Evolutionary conservation across 2,888 invertebrate species (phyloP), one percentile per base, ranked within the genome.

Genomic region (Peribatodes rhomboidaria): DNA sequence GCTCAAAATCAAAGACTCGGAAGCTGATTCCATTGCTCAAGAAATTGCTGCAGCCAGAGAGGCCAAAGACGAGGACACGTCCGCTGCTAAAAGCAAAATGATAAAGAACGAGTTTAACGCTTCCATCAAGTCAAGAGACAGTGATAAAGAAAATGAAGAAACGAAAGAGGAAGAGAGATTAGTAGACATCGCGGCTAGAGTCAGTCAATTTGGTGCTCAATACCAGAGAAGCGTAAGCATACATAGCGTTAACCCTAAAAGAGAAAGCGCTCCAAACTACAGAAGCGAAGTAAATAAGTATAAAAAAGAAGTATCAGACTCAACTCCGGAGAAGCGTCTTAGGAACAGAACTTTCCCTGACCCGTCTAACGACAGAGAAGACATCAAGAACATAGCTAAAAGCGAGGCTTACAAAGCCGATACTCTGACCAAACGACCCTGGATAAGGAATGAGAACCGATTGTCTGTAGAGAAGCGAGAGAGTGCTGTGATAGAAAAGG

Each of bases 1-100:
- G n/a, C 88, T 97, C 0, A 97, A 97, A 87, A 90, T 96, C n/a
- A 96, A 96, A 88, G 96, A 97, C 75, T 88, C 89, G 4, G 96
- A 96, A 75, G 93, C 92, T 0, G 95, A 95, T 63, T 88, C 87
- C 44, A 87, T 96, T 63, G 94, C 94, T 14, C 94, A 94, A 67
- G 94, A 95, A 69, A 94, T 95, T 39, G 87, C 94, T 0, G 89
- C 92, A 35, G 84, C 85, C 49, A 86, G 90, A 31, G 89, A 90
- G 22, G 84, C 85, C 47, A 86, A 90, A 31, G 89, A 90, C 18
- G 90, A 91, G 62, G 81, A 83, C 16, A 80, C 81, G 3, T 53
- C 63, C 27, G 85, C 84, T 3, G 85, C 82, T 27, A 83, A 88
- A 80, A 80, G 86, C 58, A 87, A 92, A 73, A 76, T 86, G 65